Base-by-base conservation (phyloP, 2,888 invertebrate genomes). In the Ophion ventricosus region DNA sequence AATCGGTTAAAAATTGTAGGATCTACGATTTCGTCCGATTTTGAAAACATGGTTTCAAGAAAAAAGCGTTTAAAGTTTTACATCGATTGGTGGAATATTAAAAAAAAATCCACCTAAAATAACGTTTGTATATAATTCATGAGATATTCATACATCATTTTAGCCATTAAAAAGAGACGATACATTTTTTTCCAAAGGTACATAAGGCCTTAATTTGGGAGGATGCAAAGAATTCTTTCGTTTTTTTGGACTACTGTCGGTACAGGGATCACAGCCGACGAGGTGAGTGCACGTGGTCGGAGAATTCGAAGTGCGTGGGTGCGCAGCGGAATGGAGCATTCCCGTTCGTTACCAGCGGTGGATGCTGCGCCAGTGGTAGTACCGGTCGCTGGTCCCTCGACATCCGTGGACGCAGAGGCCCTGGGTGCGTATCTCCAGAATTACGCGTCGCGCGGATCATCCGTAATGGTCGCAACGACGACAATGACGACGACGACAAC, bases 381-480 rank as follows among this genome's bases (percentile, higher is more conserved):
- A 0, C 43, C 82, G 1, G 23, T 40, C 14, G 79, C 80, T 14
- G 87, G 85, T 64, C 83, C 87, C 0, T 81, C 87, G 40, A 76
- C 89, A 2, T 87, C 88, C 0, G 74, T 90, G 72, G 90, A 91
- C 70, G 86, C 87, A n/a, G 89, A 90, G 77, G 76, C 88, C 76
- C 88, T 92, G 66, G 91, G 91, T 91, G 90, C 90, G 91, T 92
- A 92, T 91, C 85, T 88, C 7, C 88, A 83, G 82, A 88, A 88
- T 78, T 87, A 87, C 88, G 81, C 80, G 43, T 76, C 82, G 63
- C 74, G 70, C 59, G 61, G 67, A 64, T 59, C 73, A 67, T 4
- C 64, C 59, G 40, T 63, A 77, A 69, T 75, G 59, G 64, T 59
- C 3, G 70, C 64, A 23, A 40, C 57, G n/a, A 26, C 49, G 25